Evolutionary conservation across 2,888 invertebrate species (phyloP), one percentile per base, ranked within the genome.

Genomic region (Cinara cedri): DNA sequence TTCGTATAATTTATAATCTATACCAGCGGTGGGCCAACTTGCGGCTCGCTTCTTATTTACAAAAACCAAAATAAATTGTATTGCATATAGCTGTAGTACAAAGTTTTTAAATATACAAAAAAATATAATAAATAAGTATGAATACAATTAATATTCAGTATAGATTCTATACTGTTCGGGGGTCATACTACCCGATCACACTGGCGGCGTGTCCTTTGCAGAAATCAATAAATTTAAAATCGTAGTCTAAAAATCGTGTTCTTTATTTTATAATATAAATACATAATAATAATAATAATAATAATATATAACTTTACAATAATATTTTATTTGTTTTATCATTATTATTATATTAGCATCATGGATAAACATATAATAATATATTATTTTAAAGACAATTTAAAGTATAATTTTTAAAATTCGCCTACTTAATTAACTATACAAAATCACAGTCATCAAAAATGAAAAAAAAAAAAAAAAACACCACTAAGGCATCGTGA

Each of bases 381-480:
- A n/a, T n/a, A n/a, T n/a, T n/a, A n/a, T 34, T 4, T 34, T 62
- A 68, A 78, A 78, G 70, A 70, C 70, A 70, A 78, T 60, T 62
- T 78, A 68, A 55, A 63, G 34, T 57, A 9, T 24, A 24, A 26
- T 24, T 24, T 21, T 24, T 42, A 57, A 34, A 76, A 76, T 76
- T 75, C 68, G 76, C 68, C 78, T 78, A 78, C 68, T 70, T 78
- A 78, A 70, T 70, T 78, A 78, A 70, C 78, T 70, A 78, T 78
- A 78, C 78, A 78, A 78, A 34, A 78, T 78, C 78, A 78, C 78
- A 78, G 78, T 78, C 78, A 42, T 78, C 60, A 78, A 78, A 78
- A 78, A 49, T 68, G 70, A 78, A 78, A 57, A 78, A 54, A 63
- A 72, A 72, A 65, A 54, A 63, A 51, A 42, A 63, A 24, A 75